phyloP scores from a whole-genome alignment of 2,888 invertebrate species.

The Ditula angustiorana region DNA sequence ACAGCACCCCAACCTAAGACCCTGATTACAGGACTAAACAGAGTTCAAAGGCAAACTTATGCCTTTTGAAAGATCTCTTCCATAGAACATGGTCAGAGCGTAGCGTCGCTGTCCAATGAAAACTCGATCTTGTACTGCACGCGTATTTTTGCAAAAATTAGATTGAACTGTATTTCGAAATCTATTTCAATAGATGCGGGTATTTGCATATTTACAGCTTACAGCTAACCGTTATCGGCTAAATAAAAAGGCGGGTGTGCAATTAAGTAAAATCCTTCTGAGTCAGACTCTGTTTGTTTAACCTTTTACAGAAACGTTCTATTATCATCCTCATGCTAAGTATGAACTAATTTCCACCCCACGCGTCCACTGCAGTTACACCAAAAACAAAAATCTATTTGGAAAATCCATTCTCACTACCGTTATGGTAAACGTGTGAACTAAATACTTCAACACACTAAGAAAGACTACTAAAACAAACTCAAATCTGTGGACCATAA shows the following conservation, averaged over 20 bases:
- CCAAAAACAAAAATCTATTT: slow-evolving; percentile 31
- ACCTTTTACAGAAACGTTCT: background rate
- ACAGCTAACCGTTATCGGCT: background rate
- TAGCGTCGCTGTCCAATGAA: too few relatives aligned
- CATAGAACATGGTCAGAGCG: too few relatives aligned
- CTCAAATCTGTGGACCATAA: background rate
- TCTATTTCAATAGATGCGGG: too few relatives aligned
- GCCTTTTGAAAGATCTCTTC: too few relatives aligned
- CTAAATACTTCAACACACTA: slow-evolving; percentile 4
- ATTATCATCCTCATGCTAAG: background rate
- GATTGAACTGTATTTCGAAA: too few relatives aligned
- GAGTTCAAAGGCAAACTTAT: too few relatives aligned
- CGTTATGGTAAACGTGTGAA: slow-evolving; percentile 22
- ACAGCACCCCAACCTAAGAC: too few relatives aligned
- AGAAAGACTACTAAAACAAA: background rate
- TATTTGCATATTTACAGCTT: slow-evolving; percentile 1
- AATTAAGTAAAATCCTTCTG: background rate
- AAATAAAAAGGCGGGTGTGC: background rate
- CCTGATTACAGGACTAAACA: too few relatives aligned
- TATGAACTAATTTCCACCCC: slow-evolving; percentile 7
- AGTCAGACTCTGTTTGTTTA: background rate
- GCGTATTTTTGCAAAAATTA: too few relatives aligned
- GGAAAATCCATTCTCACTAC: slow-evolving; percentile 18
- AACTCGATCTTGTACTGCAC: too few relatives aligned
- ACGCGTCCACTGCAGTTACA: slow-evolving; percentile 17